Conservation (phyloP, 2,888 invertebrate genomes). For the Panopea generosa region DNA sequence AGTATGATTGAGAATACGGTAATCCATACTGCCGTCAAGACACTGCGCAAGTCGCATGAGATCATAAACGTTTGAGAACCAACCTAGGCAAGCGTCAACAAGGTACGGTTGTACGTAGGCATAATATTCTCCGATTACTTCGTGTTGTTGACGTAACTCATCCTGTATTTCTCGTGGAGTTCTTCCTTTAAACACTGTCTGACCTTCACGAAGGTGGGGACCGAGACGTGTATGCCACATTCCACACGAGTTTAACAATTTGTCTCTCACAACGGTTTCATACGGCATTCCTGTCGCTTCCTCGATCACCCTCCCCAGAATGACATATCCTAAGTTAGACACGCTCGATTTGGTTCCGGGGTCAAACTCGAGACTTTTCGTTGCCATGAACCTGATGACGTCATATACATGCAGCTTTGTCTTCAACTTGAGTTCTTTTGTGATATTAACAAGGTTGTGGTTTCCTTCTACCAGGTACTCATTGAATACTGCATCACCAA, state of each 20-base stretch:
- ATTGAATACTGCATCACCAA: slow-evolving; percentile 79
- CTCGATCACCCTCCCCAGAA: slow-evolving; percentile 80
- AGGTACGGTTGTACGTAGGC: slow-evolving; percentile 56
- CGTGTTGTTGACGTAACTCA: slow-evolving; percentile 47
- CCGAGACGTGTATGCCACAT: slow-evolving; percentile 82
- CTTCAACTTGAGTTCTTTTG: slow-evolving; percentile 65
- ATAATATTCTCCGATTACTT: slow-evolving; percentile 62
- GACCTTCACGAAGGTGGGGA: slow-evolving; percentile 39
- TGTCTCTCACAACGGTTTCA: slow-evolving; percentile 73
- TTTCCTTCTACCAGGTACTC: slow-evolving; percentile 69
- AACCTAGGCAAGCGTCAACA: slow-evolving; percentile 79
- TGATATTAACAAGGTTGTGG: slow-evolving; percentile 75
- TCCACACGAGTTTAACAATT: slow-evolving; percentile 74
- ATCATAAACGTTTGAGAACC: slow-evolving; percentile 81
- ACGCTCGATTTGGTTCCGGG: slow-evolving; percentile 76
- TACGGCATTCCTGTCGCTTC: slow-evolving; percentile 68
- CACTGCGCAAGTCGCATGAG: slow-evolving; percentile 76
- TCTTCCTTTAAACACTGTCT: slow-evolving; percentile 41
- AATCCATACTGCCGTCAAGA: slow-evolving; percentile 68
- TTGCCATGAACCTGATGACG: slow-evolving; percentile 77
- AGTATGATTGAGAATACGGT: slow-evolving; percentile 67
- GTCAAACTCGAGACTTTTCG: slow-evolving; percentile 71
- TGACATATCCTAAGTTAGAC: slow-evolving; percentile 80
- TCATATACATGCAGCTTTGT: slow-evolving; percentile 63
- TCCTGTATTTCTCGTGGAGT: slow-evolving; percentile 44